A percentile compares a stretch with the other conserved stretches of the same genome.
phyloP scores from a whole-genome alignment of 2,113 vertebrate genomes.

The Trachemys scripta region DNA sequence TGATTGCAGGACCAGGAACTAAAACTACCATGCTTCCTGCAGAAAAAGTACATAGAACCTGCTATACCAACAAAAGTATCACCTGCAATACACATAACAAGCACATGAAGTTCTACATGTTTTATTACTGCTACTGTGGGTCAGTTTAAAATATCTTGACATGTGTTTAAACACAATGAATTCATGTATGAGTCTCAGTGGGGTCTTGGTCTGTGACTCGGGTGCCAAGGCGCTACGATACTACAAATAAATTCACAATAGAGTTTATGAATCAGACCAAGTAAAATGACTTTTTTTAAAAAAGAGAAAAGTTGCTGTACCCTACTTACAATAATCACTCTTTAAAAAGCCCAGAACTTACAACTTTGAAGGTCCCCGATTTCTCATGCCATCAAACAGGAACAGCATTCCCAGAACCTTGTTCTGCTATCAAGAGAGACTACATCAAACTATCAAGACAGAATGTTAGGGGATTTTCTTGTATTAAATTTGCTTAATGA shows the following conservation, averaged over 20 bases:
- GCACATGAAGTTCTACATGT: neutral
- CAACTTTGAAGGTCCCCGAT: neutral
- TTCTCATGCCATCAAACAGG: neutral
- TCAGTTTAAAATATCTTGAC: neutral
- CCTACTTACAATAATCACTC: neutral
- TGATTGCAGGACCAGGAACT: neutral
- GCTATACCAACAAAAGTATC: neutral
- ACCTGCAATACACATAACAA: neutral
- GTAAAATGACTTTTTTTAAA: neutral
- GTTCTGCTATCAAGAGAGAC: neutral
- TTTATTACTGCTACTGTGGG: neutral
- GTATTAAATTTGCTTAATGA: neutral
- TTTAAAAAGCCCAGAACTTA: neutral
- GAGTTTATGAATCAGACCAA: neutral
- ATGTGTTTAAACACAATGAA: neutral
- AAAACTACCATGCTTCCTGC: neutral
- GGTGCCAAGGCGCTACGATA: neutral
- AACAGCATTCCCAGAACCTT: neutral
- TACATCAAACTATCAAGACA: neutral
- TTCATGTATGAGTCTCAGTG: neutral
- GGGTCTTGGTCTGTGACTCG: neutral
- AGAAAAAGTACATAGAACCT: neutral
- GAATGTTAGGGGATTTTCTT: neutral
- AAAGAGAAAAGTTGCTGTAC: neutral
- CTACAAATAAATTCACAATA: neutral